phyloP scores from a whole-genome alignment of 2,888 invertebrate genomes.

The Tupiocoris notatus region DNA sequence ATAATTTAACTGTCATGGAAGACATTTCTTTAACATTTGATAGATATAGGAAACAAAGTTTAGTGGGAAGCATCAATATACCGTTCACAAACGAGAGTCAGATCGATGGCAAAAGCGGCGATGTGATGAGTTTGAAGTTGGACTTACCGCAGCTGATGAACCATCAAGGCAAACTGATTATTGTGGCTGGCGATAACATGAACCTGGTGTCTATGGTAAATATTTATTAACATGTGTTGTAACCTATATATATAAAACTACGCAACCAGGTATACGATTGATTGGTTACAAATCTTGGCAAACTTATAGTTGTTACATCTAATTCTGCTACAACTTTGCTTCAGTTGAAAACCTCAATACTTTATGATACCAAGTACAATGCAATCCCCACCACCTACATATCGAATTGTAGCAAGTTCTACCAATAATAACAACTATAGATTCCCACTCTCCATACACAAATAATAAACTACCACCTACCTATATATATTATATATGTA shows the following conservation, averaged over 20 bases:
- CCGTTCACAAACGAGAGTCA: conserved; percentile 78
- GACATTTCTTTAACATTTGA: conserved; percentile 16
- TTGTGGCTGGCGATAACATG: conserved; percentile 78
- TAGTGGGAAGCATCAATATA: conserved; percentile 82
- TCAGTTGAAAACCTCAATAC: too few species aligned
- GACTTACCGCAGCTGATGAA: conserved; percentile 61
- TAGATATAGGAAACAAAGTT: conserved; percentile 75
- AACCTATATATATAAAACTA: conserved; percentile 5
- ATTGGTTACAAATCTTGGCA: conserved; percentile 12
- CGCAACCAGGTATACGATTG: conserved; percentile 23
- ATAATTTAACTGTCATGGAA: too few species aligned
- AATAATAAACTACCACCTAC: too few species aligned
- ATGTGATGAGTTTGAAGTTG: conserved; percentile 62
- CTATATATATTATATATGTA: too few species aligned
- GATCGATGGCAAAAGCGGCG: conserved; percentile 65
- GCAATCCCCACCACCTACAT: too few species aligned
- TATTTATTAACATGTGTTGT: background rate
- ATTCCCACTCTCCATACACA: too few species aligned
- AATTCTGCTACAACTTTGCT: too few species aligned
- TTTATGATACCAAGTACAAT: too few species aligned
- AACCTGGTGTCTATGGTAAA: conserved; percentile 62
- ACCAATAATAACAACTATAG: background rate
- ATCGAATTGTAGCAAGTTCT: background rate
- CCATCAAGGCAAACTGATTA: conserved; percentile 66
- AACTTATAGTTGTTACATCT: too few species aligned